A percentile compares a stretch with the other conserved stretches of the same genome.
Conservation (phyloP, 35 echinoderm and acorn worm genomes). For the Anneissia japonica region DNA sequence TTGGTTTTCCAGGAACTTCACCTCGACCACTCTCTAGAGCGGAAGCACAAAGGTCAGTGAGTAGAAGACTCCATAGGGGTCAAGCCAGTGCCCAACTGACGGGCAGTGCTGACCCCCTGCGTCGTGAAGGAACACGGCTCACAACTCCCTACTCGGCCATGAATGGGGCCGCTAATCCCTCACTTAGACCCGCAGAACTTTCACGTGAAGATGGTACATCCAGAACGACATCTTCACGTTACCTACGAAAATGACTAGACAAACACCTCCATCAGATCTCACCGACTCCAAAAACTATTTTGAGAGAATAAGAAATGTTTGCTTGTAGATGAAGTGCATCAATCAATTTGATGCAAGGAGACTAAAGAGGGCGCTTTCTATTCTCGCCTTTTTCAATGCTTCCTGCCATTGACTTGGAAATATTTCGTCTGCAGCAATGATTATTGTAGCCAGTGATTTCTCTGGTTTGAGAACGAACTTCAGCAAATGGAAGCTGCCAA, state of each 20-base stretch:
- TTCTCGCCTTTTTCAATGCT: not conserved
- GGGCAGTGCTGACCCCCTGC: constrained; percentile 51
- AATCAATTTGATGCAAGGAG: not conserved
- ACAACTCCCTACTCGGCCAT: constrained; percentile 85
- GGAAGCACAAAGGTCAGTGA: constrained; percentile 84
- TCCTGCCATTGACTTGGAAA: not conserved
- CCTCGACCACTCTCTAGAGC: constrained; percentile 98
- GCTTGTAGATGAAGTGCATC: not conserved
- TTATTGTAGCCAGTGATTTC: not conserved
- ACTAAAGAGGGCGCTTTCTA: not conserved
- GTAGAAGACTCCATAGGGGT: constrained; percentile 80
- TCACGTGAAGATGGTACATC: constrained; percentile 54
- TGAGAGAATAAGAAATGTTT: not conserved
- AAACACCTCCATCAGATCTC: not conserved
- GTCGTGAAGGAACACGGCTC: constrained; percentile 61
- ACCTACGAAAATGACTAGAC: constrained; percentile 81
- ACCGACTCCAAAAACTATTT: not conserved
- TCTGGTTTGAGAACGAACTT: not conserved
- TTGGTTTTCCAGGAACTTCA: constrained; percentile 68
- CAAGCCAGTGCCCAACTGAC: constrained; percentile 46
- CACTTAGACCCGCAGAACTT: constrained; percentile 49
- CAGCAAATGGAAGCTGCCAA: not conserved
- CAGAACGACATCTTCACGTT: constrained; percentile 91
- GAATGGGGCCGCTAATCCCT: constrained; percentile 67
- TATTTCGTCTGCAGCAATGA: not conserved